Evolutionary conservation across 92 coral and sea anemone species (phyloP), one percentile per base, ranked within the genome.

Genomic region (Heteractis magnifica): DNA sequence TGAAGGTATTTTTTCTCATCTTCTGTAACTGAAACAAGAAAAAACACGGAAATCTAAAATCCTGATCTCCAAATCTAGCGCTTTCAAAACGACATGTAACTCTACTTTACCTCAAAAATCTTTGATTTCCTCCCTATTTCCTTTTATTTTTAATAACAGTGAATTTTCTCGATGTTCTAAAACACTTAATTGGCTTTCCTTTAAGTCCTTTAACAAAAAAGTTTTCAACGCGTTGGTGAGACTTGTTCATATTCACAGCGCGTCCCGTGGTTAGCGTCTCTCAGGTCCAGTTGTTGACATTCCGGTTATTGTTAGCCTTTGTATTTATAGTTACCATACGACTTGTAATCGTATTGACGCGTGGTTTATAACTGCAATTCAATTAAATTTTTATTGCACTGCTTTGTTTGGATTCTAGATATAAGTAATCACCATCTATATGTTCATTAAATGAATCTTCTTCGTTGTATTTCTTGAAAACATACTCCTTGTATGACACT

Each of bases 1-100:
- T 93, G 82, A 93, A 93, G 94, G 97, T 93, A 82, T 58, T 68
- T 21, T 21, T 23, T 23, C 3, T 68, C 1, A 68, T 9, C 14
- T 23, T 21, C 21, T 68, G 13, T 0, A 53, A 53, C 9, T 10
- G 14, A 21, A 13, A 23, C 44, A 23, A 10, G 49, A 26, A 26
- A 68, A 68, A 23, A 53, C 10, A 53, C 10, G 9, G 49, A 11
- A 68, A 68, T 68, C 50, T 19, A 68, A 68, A 23, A 7, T 4
- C 16, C 14, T 12, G 20, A 62, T 5, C n/a, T 9, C 70, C 1
- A 62, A 12, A 62, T 5, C 16, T 62, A 62, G 2, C 5, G 59
- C 14, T 13, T 55, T 55, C 59, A 55, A 55, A 55, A 55, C 59
- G 44, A 34, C 44, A 34, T 34, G 44, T 34, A 34, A 58, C 64